Conservation (phyloP, 2,113 vertebrate species). For the Muscicapa adusta region DNA sequence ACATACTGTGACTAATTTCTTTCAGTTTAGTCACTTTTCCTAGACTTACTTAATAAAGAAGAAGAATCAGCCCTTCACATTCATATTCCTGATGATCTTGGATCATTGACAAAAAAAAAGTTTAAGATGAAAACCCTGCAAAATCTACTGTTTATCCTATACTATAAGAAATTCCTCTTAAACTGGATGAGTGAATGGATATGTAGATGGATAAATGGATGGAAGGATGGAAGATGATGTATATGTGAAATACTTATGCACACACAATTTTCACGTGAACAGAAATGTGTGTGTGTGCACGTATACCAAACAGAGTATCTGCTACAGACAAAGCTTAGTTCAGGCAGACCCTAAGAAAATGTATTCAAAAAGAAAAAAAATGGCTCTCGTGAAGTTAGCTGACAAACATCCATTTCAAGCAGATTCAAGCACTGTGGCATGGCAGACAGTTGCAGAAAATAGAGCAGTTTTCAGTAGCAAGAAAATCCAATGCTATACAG, state of each 20-base stretch:
- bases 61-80: not conserved
- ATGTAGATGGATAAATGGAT: not conserved
- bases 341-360: not conserved
- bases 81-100: not conserved
- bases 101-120: not conserved
- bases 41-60: not conserved
- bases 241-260: not conserved
- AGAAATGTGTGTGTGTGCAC: not conserved
- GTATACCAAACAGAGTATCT: not conserved
- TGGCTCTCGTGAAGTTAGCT: not conserved
- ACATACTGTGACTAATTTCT: not conserved
- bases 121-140: not conserved
- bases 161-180: not conserved
- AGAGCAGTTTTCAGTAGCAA: not conserved
- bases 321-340: not conserved
- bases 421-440: not conserved
- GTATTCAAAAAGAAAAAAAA: not conserved
- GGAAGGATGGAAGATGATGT: not conserved
- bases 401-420: conserved; percentile 14
- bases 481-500: not conserved
- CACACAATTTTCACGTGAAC: not conserved
- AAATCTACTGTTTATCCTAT: not conserved
- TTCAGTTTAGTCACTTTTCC: not conserved
- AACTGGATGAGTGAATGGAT: not conserved
- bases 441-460: not conserved